Evolutionary conservation across 2,888 invertebrate genomes (phyloP), one percentile per base, ranked within the genome.

Genomic region (Apotomis capreana): DNA sequence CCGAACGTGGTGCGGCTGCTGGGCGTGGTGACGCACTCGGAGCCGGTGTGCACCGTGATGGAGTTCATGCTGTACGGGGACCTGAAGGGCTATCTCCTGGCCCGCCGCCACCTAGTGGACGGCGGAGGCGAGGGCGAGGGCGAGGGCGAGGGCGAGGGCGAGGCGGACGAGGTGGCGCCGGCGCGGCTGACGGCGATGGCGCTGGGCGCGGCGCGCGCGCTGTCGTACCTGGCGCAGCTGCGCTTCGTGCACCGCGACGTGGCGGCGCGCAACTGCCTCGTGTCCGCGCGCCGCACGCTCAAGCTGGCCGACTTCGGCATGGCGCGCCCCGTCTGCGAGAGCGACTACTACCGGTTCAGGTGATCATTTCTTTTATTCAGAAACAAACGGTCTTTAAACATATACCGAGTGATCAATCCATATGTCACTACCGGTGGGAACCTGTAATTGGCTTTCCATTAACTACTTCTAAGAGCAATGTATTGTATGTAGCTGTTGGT

Each of bases 1-100:
- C 95, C 96, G 81, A 98, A 98, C 86, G 96, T 98, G 69, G 96
- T 98, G 12, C 95, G 95, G 78, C 91, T 98, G 46, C 89, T 98
- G 26, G 98, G 97, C 0, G 98, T 98, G 10, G 97, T 97, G 80
- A 97, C 98, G 0, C 96, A 96, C 82, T 95, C 95, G 59, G 97
- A 98, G 81, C 98, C 98, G 0, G 96, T 98, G 59, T 97, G 97
- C 83, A 97, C 97, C 0, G 95, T 98, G 12, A 98, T 98, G 98
- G 98, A 98, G 87, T 98, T 97, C 83, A 97, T 98, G 97, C 91
- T 98, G 52, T 97, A 98, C 84, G 98, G 98, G 36, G 98, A 98
- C 86, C 90, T 98, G 77, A 98, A 98, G 90, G 97, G 96, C 8
- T 98, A 96, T 89, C 93, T 98, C 71, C 88, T 98, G 76, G 97